Percentiles rank a stretch among this genome's conserved stretches.
These are phyloP conservation scores for Antechinus stuartii DNA, from an alignment of 2,113 vertebrate genomes.

Conservation along the genomic window DNA sequence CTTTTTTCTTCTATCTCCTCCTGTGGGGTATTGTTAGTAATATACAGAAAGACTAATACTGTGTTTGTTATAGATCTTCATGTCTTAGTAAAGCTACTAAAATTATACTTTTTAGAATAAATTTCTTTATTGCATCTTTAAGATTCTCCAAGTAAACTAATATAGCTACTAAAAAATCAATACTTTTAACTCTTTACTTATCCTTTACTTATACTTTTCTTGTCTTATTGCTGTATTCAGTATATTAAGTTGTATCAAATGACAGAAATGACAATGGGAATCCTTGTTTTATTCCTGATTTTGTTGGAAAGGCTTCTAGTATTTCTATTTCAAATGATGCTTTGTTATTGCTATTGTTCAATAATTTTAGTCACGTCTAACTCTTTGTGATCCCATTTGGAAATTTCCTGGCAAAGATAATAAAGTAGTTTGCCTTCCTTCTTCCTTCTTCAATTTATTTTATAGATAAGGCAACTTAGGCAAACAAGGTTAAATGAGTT, in stretches of 20 bases:
- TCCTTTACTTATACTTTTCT: background rate
- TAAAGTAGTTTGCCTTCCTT: background rate
- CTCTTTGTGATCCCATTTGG: background rate
- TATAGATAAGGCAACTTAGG: background rate
- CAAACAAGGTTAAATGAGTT: background rate
- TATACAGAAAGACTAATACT: background rate
- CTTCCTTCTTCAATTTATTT: background rate
- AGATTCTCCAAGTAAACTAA: background rate
- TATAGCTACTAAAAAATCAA: background rate
- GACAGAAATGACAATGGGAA: background rate
- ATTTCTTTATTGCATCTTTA: background rate
- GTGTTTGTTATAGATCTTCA: background rate
- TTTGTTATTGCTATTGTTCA: background rate
- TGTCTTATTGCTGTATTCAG: background rate
- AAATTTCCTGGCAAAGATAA: background rate
- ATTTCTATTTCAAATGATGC: background rate
- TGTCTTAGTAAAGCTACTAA: background rate
- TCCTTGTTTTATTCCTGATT: background rate
- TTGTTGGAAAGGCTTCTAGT: background rate
- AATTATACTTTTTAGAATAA: background rate
- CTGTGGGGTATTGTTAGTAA: background rate
- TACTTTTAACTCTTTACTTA: background rate
- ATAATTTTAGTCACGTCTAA: background rate
- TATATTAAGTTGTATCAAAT: background rate
- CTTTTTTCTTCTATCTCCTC: too few species aligned